These are phyloP conservation scores for Boulengeromyrus knoepffleri DNA, from an alignment of 2,113 vertebrate species.

Conservation along the genomic window DNA sequence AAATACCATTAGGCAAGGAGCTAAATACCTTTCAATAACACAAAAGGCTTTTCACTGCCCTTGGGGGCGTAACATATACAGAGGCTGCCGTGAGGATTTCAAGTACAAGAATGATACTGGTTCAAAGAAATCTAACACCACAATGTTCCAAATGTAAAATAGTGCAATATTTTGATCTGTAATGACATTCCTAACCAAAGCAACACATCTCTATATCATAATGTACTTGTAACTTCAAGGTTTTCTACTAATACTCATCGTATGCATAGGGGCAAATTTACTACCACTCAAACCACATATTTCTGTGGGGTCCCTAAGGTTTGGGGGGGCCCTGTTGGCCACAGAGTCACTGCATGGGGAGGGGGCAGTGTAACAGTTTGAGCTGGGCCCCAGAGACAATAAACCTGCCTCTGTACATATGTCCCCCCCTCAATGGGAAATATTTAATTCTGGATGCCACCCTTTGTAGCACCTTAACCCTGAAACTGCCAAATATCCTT, in stretches of 20 bases:
- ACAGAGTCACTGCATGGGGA: background rate
- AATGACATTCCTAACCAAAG: background rate
- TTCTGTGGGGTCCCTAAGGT: background rate
- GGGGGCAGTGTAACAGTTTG: background rate
- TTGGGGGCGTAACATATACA: background rate
- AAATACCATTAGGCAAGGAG: background rate
- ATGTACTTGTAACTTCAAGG: background rate
- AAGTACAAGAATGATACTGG: background rate
- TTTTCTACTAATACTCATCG: background rate
- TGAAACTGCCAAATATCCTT: background rate
- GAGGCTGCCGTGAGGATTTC: background rate
- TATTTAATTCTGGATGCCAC: background rate
- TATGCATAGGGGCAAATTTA: background rate
- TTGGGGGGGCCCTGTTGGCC: background rate
- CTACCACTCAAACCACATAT: background rate
- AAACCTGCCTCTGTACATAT: background rate
- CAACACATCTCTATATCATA: background rate
- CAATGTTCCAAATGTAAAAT: background rate
- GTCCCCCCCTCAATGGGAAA: background rate
- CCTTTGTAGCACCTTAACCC: background rate
- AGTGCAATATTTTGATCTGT: background rate
- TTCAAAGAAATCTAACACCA: background rate
- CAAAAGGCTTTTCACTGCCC: background rate
- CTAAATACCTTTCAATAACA: background rate
- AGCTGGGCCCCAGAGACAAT: background rate